phyloP scores from a whole-genome alignment of 1,140 invertebrate genomes.

The Leguminivora glycinivorella region DNA sequence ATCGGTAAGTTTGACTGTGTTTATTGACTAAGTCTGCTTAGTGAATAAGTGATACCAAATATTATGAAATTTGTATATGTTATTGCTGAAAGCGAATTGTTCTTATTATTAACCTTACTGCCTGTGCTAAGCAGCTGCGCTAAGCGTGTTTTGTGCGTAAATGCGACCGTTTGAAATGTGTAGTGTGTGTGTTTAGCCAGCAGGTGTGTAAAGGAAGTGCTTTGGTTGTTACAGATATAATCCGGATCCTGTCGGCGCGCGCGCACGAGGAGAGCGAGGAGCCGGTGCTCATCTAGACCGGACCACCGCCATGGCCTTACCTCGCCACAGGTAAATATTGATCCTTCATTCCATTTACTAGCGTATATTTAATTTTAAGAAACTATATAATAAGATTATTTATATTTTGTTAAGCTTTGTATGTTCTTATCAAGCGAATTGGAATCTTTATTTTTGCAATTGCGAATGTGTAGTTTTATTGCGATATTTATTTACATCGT shows the following conservation, averaged over 20 bases:
- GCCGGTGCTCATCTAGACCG: neutral
- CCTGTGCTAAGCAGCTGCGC: neutral
- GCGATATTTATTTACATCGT: neutral
- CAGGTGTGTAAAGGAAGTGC: neutral
- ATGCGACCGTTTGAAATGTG: neutral
- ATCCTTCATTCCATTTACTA: neutral
- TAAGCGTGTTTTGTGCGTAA: neutral
- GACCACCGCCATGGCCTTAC: neutral
- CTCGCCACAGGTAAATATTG: neutral
- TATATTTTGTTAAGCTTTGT: neutral
- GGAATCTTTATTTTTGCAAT: neutral
- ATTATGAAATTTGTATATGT: neutral
- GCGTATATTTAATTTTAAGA: neutral
- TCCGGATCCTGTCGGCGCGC: neutral
- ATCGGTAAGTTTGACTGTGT: constrained; percentile 16
- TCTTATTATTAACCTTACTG: neutral
- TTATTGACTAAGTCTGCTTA: neutral
- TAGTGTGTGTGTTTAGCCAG: neutral
- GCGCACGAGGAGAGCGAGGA: neutral
- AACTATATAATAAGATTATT: constrained; percentile 15
- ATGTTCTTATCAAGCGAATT: neutral
- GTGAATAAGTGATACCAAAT: neutral
- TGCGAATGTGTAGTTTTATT: neutral
- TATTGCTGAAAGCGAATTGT: constrained; percentile 13
- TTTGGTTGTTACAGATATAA: constrained; percentile 17